Base-by-base conservation (phyloP, 2,113 vertebrate species). In the Pomatostomus ruficeps region DNA sequence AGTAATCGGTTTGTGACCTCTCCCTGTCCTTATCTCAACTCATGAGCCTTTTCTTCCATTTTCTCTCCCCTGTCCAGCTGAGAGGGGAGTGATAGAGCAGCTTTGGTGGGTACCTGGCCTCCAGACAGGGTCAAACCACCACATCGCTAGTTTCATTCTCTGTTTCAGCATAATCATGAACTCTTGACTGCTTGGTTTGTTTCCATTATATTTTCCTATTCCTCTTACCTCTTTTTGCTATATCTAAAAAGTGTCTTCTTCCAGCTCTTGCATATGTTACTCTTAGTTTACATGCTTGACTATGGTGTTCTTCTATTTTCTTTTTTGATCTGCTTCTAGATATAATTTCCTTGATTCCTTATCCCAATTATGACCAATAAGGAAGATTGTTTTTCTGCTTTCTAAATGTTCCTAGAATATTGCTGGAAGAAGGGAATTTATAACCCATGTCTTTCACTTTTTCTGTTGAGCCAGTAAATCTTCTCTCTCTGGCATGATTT, bases 231-330 rank as follows among this genome's bases (percentile, higher is more conserved):
- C 14, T 68, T 89, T 65, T 38, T 48, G 33, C n/a, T 59, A 0
- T 55, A 23, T 68, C 31, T 48, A 36, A 59, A 14, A 88, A 51
- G 7, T 51, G 3, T 51, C 9, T 55, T 68, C 55, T 67, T 59
- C 48, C 8, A 48, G 36, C 20, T 85, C 65, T 46, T 67, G 8
- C 42, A 10, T 18, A 10, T 9, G 12, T 79, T 72, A 13, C 14
- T 3, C 24, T 61, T 87, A 38, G 36, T 68, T 85, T 74, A 10
- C 17, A 2, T 68, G 23, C 24, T 77, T 86, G 22, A 36, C 18
- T 14, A 6, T 15, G 3, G 7, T 67, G 29, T 3, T 65, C 22
- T 4, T 67, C 15, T 61, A 0, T 57, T 45, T n/a, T 42, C 1
- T 9, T 66, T 68, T 63, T 63, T 59, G 5, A 12, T 70, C 29